A percentile compares a stretch with the other conserved stretches of the same genome.
Conservation (phyloP, 2,113 vertebrate genomes). For the Xiphorhynchus elegans region DNA sequence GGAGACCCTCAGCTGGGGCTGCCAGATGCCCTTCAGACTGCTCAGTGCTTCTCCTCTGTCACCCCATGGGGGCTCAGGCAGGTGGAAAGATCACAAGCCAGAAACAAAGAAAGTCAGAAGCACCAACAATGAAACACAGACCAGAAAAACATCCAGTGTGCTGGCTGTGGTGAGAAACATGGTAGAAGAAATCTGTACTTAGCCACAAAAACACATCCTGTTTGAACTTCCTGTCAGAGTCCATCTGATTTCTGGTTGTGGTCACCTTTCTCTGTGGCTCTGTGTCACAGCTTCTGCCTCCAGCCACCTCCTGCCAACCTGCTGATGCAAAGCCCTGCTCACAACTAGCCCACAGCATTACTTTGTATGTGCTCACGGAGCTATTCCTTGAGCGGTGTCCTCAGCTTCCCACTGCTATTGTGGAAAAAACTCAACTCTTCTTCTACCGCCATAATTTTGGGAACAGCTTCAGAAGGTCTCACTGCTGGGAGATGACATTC, state of each 20-base stretch:
- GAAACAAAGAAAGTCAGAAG: background rate
- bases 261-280: background rate
- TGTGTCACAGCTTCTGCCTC: background rate
- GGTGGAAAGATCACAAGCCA: background rate
- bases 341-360: background rate
- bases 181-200: background rate
- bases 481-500: background rate
- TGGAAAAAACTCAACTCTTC: background rate
- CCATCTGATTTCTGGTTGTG: background rate
- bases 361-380: background rate
- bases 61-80: background rate
- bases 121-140: background rate
- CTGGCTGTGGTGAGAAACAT: background rate
- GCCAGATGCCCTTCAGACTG: background rate
- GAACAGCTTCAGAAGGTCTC: background rate
- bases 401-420: accelerated
- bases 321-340: background rate
- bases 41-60: background rate
- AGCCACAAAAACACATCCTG: background rate
- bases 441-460: background rate
- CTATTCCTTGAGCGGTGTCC: background rate
- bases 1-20: background rate
- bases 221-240: background rate
- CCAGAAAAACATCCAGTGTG: background rate
- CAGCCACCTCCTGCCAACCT: background rate